phyloP scores from a whole-genome alignment of 2,888 invertebrate genomes.

The Artemia sp. region DNA sequence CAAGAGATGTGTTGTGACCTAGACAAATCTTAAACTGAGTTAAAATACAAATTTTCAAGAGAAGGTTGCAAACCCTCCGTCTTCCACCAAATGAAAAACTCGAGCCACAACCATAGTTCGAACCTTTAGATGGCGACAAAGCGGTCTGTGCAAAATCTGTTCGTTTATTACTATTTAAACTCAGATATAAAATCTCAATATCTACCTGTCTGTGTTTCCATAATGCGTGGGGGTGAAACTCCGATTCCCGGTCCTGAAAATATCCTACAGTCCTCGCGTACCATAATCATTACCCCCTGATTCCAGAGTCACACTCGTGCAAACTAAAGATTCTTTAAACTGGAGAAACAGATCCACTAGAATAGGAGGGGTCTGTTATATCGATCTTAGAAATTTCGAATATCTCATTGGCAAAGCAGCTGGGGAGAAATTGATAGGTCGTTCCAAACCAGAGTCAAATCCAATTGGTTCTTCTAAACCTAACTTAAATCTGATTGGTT shows the following conservation, averaged over 20 bases:
- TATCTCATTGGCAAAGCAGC: constrained; percentile 10
- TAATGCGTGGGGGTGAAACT: too few relatives aligned
- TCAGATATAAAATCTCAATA: too few relatives aligned
- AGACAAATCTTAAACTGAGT: too few relatives aligned
- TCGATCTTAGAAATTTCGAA: constrained; percentile 9
- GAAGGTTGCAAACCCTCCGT: too few relatives aligned
- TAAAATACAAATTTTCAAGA: too few relatives aligned
- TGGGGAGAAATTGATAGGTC: neutral
- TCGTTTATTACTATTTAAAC: too few relatives aligned
- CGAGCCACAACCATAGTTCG: too few relatives aligned
- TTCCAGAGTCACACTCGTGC: neutral
- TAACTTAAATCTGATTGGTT: neutral
- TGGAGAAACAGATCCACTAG: neutral
- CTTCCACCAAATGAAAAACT: too few relatives aligned
- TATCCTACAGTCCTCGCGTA: constrained; percentile 2
- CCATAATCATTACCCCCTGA: constrained; percentile 12
- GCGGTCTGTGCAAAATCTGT: too few relatives aligned
- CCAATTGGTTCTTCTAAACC: neutral
- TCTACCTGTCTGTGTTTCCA: too few relatives aligned
- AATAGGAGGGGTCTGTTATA: constrained; percentile 1
- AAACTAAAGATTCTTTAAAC: neutral
- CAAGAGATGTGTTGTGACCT: too few relatives aligned
- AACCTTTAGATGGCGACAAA: too few relatives aligned
- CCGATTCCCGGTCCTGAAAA: neutral
- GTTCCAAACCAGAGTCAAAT: neutral